Base-by-base conservation (phyloP, 2,113 vertebrate species). In the Amphiprion ocellaris region DNA sequence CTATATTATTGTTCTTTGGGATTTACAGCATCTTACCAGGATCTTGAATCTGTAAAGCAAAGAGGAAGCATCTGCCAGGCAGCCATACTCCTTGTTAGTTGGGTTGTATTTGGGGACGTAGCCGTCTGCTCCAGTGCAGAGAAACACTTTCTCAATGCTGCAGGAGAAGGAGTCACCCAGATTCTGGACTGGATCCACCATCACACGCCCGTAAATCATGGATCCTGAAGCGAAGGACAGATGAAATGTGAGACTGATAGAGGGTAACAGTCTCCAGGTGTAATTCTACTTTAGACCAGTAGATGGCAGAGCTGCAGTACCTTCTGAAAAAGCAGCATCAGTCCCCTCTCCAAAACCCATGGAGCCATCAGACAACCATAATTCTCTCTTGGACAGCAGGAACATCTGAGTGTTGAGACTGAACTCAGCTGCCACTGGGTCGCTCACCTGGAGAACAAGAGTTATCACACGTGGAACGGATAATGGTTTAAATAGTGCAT, bases 341-440 rank as follows among this genome's bases (percentile, higher is more conserved):
- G 93, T 88, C 52, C 94, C 95, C 83, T 95, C 95, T 39, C 94
- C 95, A 53, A 97, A 97, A 74, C 95, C 95, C 94, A 96, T 90
- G 69, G 95, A 96, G 47, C 95, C 95, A 5, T 96, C 95, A 4
- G 96, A 96, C 54, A 96, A 59, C 94, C 95, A 97, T 53, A 97
- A 69, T 60, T 96, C 93, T 81, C 88, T 94, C 87, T 95, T 95
- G 46, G 96, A 96, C 17, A 97, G 79, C 61, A 96, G 89, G 84
- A 96, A 95, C 95, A 96, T 96, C 81, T 96, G 94, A 44, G 95
- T 96, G 86, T 96, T 96, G 59, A 96, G 93, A 81, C 94, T 96
- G 81, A 97, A 97, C 88, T 97, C 95, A 10, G 95, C 93, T 26
- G 96, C 95, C 54, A 96, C 94, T 1, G 96, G 95, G 72, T 96